Evolutionary conservation across 2,888 invertebrate genomes (phyloP).

Genomic region (Cheilosia vulpina): DNA sequence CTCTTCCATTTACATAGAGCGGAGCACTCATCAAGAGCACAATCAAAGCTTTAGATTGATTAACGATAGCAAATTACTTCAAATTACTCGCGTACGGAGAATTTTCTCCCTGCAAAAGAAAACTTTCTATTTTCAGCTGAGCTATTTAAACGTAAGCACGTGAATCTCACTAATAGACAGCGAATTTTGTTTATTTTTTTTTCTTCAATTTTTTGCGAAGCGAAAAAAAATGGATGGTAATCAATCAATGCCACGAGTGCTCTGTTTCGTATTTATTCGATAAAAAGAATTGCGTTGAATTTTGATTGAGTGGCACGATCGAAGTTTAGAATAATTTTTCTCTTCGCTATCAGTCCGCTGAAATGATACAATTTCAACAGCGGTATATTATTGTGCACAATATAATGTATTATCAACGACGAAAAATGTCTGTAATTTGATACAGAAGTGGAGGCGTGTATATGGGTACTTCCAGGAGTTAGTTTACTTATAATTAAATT

Average conservation of each 20-base stretch:
- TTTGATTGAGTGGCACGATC: conserved; percentile 52
- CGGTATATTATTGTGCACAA: background rate
- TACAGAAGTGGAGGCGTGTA: background rate
- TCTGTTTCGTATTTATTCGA: conserved; percentile 39
- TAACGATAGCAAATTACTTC: conserved; percentile 48
- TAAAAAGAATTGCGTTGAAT: conserved; percentile 31
- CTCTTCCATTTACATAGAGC: background rate
- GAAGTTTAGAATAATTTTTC: background rate
- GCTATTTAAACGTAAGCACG: conserved; percentile 24
- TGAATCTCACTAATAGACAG: conserved; percentile 21
- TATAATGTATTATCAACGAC: background rate
- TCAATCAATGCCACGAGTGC: conserved; percentile 57
- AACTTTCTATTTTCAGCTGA: conserved; percentile 38
- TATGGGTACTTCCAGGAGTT: background rate
- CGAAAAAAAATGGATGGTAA: conserved; percentile 27
- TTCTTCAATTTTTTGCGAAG: background rate
- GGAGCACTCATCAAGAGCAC: conserved; percentile 13
- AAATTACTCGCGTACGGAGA: conserved; percentile 22
- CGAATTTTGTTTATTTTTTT: background rate
- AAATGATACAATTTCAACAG: conserved; percentile 4
- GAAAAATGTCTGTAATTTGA: conserved; percentile 4
- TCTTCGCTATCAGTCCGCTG: conserved; percentile 1
- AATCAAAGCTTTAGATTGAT: conserved; percentile 45
- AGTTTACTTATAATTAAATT: conserved; percentile 25
- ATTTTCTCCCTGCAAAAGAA: background rate